Conservation (phyloP, 2,797 vertebrate genomes). For the Pogoniulus pusillus region DNA sequence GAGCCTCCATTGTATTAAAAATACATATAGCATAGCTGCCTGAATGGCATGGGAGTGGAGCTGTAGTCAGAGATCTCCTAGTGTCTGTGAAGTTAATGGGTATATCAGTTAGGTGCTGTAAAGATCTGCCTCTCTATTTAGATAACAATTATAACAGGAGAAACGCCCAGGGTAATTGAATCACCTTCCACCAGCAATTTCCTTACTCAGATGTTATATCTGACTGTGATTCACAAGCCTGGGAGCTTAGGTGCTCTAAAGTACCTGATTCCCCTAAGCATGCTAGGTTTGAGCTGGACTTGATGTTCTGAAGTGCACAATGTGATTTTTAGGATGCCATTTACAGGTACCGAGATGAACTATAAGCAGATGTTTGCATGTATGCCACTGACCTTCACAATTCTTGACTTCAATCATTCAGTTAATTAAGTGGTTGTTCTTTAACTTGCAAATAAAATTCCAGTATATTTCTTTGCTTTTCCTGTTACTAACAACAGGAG, state of each 20-base stretch:
- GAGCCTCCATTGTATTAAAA: not conserved
- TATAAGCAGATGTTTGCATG: conserved; percentile 16
- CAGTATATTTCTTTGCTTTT: not conserved
- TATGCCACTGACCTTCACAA: conserved; percentile 11
- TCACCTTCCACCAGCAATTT: not conserved
- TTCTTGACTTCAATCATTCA: conserved; percentile 21
- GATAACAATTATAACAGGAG: not conserved
- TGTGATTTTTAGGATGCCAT: not conserved
- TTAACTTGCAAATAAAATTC: not conserved
- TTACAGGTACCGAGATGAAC: not conserved
- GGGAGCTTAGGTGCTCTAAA: not conserved
- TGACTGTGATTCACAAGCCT: not conserved
- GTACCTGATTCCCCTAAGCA: not conserved
- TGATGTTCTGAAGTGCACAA: not conserved
- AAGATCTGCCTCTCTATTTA: not conserved
- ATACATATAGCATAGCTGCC: not conserved
- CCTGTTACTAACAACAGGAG: not conserved
- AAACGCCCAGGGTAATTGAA: not conserved
- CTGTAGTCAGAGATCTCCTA: not conserved
- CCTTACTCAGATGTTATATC: not conserved
- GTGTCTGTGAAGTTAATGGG: not conserved
- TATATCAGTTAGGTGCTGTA: rapidly evolving
- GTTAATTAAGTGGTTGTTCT: conserved; percentile 3
- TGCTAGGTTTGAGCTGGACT: not conserved
- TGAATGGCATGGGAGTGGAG: not conserved